Conservation (phyloP, 2,113 vertebrate species). For the Elephantulus edwardii region DNA sequence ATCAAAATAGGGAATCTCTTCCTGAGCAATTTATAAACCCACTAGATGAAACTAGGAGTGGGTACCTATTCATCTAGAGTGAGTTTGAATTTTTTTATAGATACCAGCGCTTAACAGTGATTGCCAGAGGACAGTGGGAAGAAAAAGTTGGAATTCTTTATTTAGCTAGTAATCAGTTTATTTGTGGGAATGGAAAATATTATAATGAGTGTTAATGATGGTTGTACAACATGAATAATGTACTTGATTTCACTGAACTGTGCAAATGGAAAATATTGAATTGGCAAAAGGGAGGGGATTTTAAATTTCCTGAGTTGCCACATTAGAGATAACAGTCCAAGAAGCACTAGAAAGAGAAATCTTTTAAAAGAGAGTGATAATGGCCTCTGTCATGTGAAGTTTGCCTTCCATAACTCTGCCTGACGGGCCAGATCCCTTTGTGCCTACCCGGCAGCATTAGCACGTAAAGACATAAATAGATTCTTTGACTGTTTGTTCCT, state of each 20-base stretch:
- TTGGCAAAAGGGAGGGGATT: background rate
- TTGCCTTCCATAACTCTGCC: background rate
- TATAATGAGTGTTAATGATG: background rate
- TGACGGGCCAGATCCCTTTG: background rate
- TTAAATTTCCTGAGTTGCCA: background rate
- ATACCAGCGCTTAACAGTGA: background rate
- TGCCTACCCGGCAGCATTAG: background rate
- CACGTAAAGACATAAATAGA: background rate
- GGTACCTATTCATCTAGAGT: background rate
- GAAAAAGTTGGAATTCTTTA: background rate
- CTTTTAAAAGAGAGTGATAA: background rate
- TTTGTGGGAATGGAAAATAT: background rate
- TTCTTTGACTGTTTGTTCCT: background rate
- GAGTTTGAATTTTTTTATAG: background rate
- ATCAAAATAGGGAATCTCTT: too few relatives aligned
- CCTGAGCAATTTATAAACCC: too few relatives aligned
- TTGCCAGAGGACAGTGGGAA: background rate
- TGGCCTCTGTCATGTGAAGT: background rate
- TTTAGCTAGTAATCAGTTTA: background rate
- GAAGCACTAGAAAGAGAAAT: background rate
- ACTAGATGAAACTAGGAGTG: too few relatives aligned
- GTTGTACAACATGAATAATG: background rate
- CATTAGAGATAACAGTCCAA: background rate
- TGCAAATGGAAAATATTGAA: background rate
- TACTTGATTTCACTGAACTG: background rate